A percentile compares a stretch with the other conserved stretches of the same genome.
Evolutionary conservation across 2,113 vertebrate genomes (phyloP).

Genomic region (Aviceda subcristata): DNA sequence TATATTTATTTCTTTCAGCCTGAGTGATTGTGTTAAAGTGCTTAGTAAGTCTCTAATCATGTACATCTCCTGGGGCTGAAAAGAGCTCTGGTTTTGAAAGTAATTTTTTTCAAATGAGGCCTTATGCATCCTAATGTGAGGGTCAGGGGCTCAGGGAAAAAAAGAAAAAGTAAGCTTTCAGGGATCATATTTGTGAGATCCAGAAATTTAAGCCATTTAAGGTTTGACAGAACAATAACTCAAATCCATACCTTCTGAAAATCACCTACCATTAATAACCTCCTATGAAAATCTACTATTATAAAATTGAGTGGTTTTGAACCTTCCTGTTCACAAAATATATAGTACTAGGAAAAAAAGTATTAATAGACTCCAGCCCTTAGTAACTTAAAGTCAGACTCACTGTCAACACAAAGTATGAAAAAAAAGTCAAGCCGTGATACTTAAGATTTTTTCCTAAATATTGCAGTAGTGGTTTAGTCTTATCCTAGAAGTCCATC

Average conservation of each 20-base stretch:
- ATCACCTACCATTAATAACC: neutral
- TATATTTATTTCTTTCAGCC: constrained; percentile 10
- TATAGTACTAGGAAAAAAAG: neutral
- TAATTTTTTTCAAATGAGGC: constrained; percentile 38
- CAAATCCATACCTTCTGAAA: neutral
- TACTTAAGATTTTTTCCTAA: neutral
- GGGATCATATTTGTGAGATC: neutral
- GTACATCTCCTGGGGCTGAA: neutral
- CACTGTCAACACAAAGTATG: neutral
- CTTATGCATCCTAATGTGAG: neutral
- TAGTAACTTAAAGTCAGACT: neutral
- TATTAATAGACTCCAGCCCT: neutral
- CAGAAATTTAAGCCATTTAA: neutral
- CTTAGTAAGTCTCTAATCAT: constrained; percentile 30
- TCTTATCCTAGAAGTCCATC: neutral
- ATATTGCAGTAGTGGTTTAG: neutral
- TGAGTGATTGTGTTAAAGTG: neutral
- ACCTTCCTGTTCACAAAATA: neutral
- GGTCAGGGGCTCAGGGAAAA: neutral
- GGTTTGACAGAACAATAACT: neutral
- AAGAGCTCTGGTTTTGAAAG: neutral
- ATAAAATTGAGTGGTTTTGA: neutral
- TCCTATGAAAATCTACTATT: neutral
- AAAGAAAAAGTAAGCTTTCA: neutral
- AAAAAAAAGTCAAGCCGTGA: neutral